These are phyloP conservation scores for Sylvia borin DNA, from an alignment of 2,797 vertebrate genomes.

Conservation along the genomic window DNA sequence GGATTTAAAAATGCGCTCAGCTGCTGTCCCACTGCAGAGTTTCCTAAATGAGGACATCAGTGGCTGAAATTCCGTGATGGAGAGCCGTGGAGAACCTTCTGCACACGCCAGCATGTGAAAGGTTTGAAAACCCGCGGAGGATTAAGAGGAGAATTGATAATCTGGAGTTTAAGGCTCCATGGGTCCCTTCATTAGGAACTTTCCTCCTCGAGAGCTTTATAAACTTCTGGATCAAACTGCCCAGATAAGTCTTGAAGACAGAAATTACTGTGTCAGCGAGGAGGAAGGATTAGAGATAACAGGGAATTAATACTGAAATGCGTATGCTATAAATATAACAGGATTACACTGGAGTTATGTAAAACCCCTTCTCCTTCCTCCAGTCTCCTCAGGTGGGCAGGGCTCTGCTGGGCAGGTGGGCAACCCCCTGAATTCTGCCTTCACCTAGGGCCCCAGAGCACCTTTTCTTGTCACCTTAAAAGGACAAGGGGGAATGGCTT, in stretches of 20 bases:
- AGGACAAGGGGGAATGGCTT: not conserved
- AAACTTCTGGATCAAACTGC: conserved; percentile 44
- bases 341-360: not conserved
- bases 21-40: not conserved
- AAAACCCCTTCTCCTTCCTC: not conserved
- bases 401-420: not conserved
- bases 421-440: not conserved
- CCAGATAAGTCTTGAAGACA: not conserved
- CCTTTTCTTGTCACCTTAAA: too few species aligned
- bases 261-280: conserved; percentile 59
- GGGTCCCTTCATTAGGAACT: conserved; percentile 53
- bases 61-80: fast-evolving
- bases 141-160: conserved; percentile 44
- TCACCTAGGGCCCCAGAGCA: not conserved
- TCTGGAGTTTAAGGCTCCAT: conserved; percentile 24
- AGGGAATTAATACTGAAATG: conserved; percentile 50
- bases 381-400: not conserved
- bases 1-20: not conserved
- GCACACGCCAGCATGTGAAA: fast-evolving
- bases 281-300: conserved; percentile 61
- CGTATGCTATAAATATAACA: conserved; percentile 9
- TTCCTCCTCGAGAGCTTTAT: conserved; percentile 43
- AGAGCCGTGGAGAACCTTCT: fast-evolving
- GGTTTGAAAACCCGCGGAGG: not conserved
- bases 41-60: not conserved